These are phyloP conservation scores for Pelodytes ibericus DNA, from an alignment of 2,797 vertebrate species.

Conservation along the genomic window DNA sequence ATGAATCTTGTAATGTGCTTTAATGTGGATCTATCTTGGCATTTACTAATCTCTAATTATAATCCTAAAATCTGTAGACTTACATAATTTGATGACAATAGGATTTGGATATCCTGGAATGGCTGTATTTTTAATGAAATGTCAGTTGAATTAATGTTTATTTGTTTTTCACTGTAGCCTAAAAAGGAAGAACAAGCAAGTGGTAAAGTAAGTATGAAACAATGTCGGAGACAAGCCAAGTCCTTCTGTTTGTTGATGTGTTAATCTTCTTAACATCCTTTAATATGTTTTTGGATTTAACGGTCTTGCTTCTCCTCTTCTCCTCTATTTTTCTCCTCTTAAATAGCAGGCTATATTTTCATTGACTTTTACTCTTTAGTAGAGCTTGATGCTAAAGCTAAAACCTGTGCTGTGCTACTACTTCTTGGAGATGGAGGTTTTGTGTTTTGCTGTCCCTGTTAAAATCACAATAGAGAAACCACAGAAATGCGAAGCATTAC, in stretches of 20 bases:
- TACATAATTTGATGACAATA: neutral
- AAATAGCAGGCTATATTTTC: no score
- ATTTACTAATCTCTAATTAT: neutral
- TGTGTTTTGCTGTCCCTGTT: no score
- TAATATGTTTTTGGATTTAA: neutral
- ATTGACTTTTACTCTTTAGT: no score
- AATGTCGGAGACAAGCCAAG: neutral
- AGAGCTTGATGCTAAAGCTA: no score
- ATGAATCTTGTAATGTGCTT: neutral
- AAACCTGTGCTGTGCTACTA: no score
- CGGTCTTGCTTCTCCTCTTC: no score
- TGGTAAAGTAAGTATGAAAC: constrained; percentile 65
- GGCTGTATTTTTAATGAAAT: neutral
- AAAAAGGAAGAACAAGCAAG: constrained; percentile 63
- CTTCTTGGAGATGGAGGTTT: no score
- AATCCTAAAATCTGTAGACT: neutral
- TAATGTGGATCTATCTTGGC: neutral
- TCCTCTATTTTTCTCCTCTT: no score
- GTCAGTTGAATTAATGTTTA: constrained; percentile 36
- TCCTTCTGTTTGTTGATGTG: neutral
- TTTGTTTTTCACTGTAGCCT: constrained; percentile 57
- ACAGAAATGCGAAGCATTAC: no score
- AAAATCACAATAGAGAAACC: no score
- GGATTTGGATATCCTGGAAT: neutral
- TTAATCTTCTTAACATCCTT: constrained; percentile 4